Evolutionary conservation across 1,140 invertebrate genomes (phyloP), one percentile per base, ranked within the genome.

Genomic region (Bombus cullumanus): DNA sequence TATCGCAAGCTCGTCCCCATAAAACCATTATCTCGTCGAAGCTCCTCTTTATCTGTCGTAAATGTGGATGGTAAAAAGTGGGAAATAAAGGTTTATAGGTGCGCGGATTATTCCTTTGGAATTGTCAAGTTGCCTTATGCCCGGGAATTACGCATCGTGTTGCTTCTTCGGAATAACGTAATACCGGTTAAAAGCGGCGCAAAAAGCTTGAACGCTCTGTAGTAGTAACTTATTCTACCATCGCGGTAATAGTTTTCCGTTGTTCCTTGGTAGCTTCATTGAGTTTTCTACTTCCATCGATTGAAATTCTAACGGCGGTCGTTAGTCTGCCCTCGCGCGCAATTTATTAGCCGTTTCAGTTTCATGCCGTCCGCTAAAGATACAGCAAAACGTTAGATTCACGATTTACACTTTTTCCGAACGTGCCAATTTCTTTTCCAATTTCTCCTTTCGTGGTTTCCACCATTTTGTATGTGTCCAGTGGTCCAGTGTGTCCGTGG

Each of bases 271-370:
- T 28, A 69, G 15, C 53, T 37, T 18, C 39, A 39, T 39, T 37
- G 34, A 13, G 15, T 31, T 41, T 47, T 39, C 31, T 12, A 28
- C 31, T 47, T 71, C 13, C 39, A 59, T 82, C 62, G 41, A 59
- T 22, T 31, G 43, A 82, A 62, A 76, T 75, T 47, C 72, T 18
- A 83, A 25, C 39, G 28, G 22, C 34, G 34, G 9, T n/a, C 25
- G 39, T 25, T 4, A 80, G 39, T 15, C 53, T n/a, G 76, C 57
- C 10, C 28, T 34, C 53, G 57, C 53, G 41, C 47, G 22, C 39
- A 68, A 86, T 83, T 72, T 86, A 77, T 86, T 83, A 64, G 68
- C 64, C 62, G 85, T 62, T 83, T 76, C 72, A 71, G 80, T 86
- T 62, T 73, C 80, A 76, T 69, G 72, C 62, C 34, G 80, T 83